Percentiles rank a stretch among this genome's conserved stretches.
These are phyloP conservation scores for Danio tinwini DNA, from an alignment of 2,797 vertebrate species.

Conservation along the genomic window DNA sequence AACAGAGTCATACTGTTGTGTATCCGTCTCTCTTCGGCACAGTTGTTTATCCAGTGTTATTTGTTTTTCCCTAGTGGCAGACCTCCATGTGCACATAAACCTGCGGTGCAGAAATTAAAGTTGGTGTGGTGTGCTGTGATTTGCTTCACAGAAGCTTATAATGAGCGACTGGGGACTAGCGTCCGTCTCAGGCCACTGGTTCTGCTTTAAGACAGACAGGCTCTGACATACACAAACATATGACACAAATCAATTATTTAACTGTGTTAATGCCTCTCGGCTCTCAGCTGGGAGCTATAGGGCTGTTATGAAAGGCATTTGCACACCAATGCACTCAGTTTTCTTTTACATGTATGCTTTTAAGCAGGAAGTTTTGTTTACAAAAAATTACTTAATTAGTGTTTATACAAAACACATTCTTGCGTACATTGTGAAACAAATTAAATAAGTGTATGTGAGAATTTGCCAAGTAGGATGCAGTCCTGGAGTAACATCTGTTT, in stretches of 20 bases:
- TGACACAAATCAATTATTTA: constrained; percentile 31
- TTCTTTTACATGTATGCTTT: constrained; percentile 2
- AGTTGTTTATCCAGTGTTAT: constrained; percentile 52
- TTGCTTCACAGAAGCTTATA: constrained; percentile 56
- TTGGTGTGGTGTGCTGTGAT: constrained; percentile 27
- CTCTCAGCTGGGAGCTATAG: neutral
- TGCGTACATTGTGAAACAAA: neutral
- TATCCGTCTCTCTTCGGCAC: neutral
- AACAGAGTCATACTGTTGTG: constrained; percentile 38
- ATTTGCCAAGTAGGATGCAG: too few species aligned
- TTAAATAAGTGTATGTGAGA: too few species aligned
- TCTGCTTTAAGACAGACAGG: constrained; percentile 16
- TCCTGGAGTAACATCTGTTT: too few species aligned
- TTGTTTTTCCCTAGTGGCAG: constrained; percentile 51
- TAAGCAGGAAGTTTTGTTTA: neutral
- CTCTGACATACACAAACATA: constrained; percentile 23
- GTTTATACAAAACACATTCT: neutral
- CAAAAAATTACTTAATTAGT: neutral
- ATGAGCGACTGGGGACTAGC: constrained; percentile 57
- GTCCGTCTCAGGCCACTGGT: constrained; percentile 36
- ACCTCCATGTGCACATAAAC: constrained; percentile 47
- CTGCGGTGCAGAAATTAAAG: constrained; percentile 49
- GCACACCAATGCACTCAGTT: neutral
- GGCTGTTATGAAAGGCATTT: constrained; percentile 14
- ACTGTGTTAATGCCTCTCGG: neutral